phyloP scores from a whole-genome alignment of 2,888 invertebrate genomes.

The Caradrina kadenii region DNA sequence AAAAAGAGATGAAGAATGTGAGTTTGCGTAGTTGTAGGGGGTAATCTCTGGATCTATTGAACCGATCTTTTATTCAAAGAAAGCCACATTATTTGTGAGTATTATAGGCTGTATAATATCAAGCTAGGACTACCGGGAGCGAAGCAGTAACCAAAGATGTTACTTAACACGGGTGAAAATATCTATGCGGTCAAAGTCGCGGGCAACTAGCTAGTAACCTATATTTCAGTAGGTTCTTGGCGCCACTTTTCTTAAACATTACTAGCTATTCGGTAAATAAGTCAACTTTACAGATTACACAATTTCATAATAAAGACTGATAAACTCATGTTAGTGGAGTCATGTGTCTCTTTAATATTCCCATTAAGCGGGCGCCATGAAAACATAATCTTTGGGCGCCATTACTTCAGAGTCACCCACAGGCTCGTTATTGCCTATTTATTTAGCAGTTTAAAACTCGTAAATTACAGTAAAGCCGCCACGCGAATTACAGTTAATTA shows the following conservation, averaged over 20 bases:
- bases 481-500: constrained; percentile 68
- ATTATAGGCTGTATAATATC: too few species aligned
- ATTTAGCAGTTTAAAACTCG: constrained; percentile 69
- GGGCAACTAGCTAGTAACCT: too few species aligned
- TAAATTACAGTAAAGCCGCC: constrained; percentile 67
- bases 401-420: constrained; percentile 57
- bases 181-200: too few species aligned
- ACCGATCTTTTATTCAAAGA: too few species aligned
- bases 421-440: constrained; percentile 66
- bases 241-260: not conserved
- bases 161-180: too few species aligned
- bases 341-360: constrained; percentile 49
- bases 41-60: too few species aligned
- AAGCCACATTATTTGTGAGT: too few species aligned
- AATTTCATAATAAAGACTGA: constrained; percentile 53
- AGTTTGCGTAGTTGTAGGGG: too few species aligned
- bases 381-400: constrained; percentile 59
- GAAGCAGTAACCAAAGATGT: too few species aligned
- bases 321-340: constrained; percentile 38
- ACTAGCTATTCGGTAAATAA: not conserved
- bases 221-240: not conserved
- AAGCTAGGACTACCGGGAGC: too few species aligned
- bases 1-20: too few species aligned
- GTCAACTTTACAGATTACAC: constrained; percentile 14
- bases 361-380: constrained; percentile 52